These are phyloP conservation scores for Argya squamiceps DNA, from an alignment of 2,797 vertebrate genomes.

Conservation along the genomic window DNA sequence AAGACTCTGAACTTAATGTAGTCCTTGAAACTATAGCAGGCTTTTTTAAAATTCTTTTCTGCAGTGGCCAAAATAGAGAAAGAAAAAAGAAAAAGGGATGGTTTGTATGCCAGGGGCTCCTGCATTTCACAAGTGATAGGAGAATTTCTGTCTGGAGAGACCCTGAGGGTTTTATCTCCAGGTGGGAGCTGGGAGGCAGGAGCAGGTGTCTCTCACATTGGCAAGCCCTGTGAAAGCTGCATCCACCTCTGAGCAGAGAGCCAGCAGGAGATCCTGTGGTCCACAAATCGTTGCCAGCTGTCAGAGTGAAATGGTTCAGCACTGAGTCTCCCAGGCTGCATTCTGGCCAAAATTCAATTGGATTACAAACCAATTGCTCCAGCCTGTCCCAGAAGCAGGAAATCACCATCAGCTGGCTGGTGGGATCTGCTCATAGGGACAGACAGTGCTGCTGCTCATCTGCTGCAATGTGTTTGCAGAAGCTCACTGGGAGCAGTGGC, in stretches of 20 bases:
- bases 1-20: not conserved
- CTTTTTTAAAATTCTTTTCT: not conserved
- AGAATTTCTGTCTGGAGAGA: not conserved
- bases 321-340: not conserved
- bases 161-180: not conserved
- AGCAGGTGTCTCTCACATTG: conserved; percentile 11
- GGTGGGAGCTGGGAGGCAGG: not conserved
- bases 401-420: not conserved
- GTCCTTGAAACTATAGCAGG: not conserved
- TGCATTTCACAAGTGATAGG: not conserved
- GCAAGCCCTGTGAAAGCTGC: not conserved
- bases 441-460: not conserved
- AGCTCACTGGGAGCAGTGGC: not conserved
- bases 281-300: conserved; percentile 5
- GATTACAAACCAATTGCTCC: conserved; percentile 30
- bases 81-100: not conserved
- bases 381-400: conserved; percentile 27
- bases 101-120: not conserved
- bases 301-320: not conserved
- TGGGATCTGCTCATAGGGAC: not conserved
- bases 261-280: not conserved
- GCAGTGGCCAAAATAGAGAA: not conserved
- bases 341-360: conserved; percentile 12
- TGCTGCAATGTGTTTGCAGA: not conserved
- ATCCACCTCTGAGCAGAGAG: not conserved